Conservation (phyloP, 1,140 invertebrate species). For the Pogonus chalceus region DNA sequence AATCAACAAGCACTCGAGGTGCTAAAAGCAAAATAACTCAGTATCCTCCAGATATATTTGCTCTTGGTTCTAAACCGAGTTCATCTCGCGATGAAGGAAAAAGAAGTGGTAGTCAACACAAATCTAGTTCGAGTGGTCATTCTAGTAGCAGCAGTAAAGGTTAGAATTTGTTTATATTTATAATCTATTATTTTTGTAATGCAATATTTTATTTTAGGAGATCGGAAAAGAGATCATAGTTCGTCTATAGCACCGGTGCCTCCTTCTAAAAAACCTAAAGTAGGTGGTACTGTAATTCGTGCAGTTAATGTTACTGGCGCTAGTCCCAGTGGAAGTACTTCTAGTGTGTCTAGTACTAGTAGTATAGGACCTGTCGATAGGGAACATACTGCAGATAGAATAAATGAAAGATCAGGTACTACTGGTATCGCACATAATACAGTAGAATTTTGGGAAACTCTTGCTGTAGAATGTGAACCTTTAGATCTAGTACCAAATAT, state of each 20-base stretch:
- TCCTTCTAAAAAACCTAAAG: conserved; percentile 43
- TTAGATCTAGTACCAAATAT: conserved; percentile 48
- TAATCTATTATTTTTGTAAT: conserved; percentile 1
- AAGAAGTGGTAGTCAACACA: conserved; percentile 39
- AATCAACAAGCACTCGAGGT: conserved; percentile 40
- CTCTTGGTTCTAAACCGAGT: conserved; percentile 46
- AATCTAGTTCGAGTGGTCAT: conserved; percentile 21
- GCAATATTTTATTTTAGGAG: conserved; percentile 13
- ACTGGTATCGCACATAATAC: conserved; percentile 16
- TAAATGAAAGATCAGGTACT: conserved; percentile 10
- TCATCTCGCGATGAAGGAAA: conserved; percentile 43
- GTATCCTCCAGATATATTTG: conserved; percentile 50
- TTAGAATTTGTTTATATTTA: conserved; percentile 6
- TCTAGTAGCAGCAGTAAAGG: not conserved
- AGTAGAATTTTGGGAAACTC: conserved; percentile 46
- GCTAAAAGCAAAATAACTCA: conserved; percentile 52
- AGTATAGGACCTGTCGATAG: conserved; percentile 29
- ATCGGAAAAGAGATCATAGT: conserved; percentile 27
- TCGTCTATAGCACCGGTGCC: conserved; percentile 33
- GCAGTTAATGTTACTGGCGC: conserved; percentile 35
- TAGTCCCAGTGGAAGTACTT: conserved; percentile 28
- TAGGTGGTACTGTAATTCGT: conserved; percentile 19
- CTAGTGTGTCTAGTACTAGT: conserved; percentile 28
- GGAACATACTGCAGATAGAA: conserved; percentile 21
- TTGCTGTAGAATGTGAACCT: conserved; percentile 48